A percentile compares a stretch with the other conserved stretches of the same genome.
Evolutionary conservation across 2,797 vertebrate genomes (phyloP).

Genomic region (Chrosomus eos): DNA sequence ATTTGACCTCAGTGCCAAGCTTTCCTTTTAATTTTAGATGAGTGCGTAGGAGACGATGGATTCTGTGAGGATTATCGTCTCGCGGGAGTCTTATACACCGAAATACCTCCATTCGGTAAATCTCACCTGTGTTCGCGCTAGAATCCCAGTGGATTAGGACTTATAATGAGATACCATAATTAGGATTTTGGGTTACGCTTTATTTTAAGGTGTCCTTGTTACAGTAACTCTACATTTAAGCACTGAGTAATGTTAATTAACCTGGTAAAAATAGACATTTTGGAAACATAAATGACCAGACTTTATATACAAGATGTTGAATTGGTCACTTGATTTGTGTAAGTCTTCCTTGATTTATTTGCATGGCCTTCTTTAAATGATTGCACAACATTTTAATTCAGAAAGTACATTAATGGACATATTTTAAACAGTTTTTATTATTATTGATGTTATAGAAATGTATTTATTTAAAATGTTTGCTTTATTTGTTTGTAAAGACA

Average conservation of each 20-base stretch:
- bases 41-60: conserved; percentile 23
- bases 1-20: conserved; percentile 32
- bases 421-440: too few species aligned
- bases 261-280: background rate
- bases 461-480: too few species aligned
- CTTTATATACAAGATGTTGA: background rate
- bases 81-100: background rate
- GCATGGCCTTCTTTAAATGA: too few species aligned
- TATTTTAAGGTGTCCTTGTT: conserved; percentile 4
- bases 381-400: too few species aligned
- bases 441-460: too few species aligned
- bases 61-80: conserved; percentile 42
- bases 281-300: background rate
- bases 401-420: too few species aligned
- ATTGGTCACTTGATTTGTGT: background rate
- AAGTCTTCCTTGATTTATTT: too few species aligned
- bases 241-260: background rate
- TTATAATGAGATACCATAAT: background rate
- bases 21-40: conserved; percentile 27
- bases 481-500: too few species aligned
- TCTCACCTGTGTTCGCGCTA: background rate
- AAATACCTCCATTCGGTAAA: background rate
- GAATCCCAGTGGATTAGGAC: conserved; percentile 22
- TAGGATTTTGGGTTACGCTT: background rate
- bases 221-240: background rate